These are phyloP conservation scores for Brachionus paranguensis DNA, from an alignment of 1,140 invertebrate species.

Conservation along the genomic window DNA sequence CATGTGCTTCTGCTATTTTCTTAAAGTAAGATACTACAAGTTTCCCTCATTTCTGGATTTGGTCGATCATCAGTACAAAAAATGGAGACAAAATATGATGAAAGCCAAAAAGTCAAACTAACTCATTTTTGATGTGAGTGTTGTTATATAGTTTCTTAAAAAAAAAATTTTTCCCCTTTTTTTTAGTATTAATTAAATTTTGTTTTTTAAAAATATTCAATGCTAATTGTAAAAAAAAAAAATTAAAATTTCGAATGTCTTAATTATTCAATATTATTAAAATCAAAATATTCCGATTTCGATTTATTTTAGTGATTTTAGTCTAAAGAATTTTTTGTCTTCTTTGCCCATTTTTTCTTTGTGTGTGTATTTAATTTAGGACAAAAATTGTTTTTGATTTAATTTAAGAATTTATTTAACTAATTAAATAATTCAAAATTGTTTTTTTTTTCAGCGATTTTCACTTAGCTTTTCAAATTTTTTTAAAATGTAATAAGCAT, in stretches of 20 bases:
- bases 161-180: neutral
- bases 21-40: constrained; percentile 39
- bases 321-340: neutral
- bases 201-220: neutral
- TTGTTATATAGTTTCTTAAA: neutral
- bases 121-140: neutral
- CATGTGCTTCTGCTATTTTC: constrained; percentile 38
- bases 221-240: constrained; percentile 15
- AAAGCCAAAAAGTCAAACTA: constrained; percentile 33
- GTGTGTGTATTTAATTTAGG: neutral
- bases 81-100: constrained; percentile 36
- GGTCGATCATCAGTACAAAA: constrained; percentile 40
- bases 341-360: neutral
- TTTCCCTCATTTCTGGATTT: constrained; percentile 34
- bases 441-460: neutral
- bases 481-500: constrained; percentile 30
- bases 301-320: neutral
- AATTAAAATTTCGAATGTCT: constrained; percentile 11
- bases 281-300: neutral
- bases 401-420: neutral
- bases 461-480: neutral
- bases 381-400: neutral
- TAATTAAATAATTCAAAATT: neutral
- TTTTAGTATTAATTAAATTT: neutral
- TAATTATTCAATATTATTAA: neutral